These are phyloP conservation scores for Zaprionus inermis DNA, from an alignment of 1,140 invertebrate genomes.

Conservation along the genomic window DNA sequence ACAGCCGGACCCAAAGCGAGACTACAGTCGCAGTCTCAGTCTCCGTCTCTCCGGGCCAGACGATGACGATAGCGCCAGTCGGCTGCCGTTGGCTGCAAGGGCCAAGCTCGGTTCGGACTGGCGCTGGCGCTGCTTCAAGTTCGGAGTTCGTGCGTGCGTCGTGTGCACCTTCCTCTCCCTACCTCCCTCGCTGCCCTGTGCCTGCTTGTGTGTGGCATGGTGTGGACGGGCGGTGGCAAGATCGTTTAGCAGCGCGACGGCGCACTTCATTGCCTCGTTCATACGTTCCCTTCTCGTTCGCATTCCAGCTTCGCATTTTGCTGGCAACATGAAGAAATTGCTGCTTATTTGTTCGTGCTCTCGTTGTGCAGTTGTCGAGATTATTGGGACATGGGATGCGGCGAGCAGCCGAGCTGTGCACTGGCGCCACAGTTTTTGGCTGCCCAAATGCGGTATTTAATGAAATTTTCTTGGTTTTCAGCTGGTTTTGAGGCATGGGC, in stretches of 20 bases:
- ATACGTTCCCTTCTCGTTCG: conserved; percentile 22
- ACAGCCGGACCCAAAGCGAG: conserved; percentile 35
- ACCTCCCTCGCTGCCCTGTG: background rate
- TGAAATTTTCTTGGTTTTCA: conserved; percentile 63
- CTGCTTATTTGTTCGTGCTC: conserved; percentile 71
- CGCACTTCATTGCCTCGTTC: conserved; percentile 75
- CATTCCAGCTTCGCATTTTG: conserved; percentile 78
- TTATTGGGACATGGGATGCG: conserved; percentile 50
- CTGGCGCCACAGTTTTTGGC: conserved; percentile 76
- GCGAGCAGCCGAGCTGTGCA: conserved; percentile 7
- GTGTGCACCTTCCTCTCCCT: background rate
- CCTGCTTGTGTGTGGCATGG: conserved; percentile 71
- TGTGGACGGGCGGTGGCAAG: conserved; percentile 82
- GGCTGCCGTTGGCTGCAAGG: conserved; percentile 63
- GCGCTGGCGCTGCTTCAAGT: no score
- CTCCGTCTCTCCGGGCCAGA: conserved; percentile 6
- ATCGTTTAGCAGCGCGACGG: conserved; percentile 78
- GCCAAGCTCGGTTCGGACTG: conserved; percentile 51
- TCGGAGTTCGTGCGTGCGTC: conserved; percentile 71
- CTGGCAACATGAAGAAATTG: conserved; percentile 80
- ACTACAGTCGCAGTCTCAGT: background rate
- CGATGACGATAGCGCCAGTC: conserved; percentile 70
- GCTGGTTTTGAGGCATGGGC: conserved; percentile 40
- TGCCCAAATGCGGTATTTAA: conserved; percentile 78
- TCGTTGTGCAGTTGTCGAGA: conserved; percentile 58